Percentiles rank a stretch among this genome's conserved stretches.
Conservation (phyloP, 2,113 vertebrate species). For the Rhinolophus ferrumequinum region DNA sequence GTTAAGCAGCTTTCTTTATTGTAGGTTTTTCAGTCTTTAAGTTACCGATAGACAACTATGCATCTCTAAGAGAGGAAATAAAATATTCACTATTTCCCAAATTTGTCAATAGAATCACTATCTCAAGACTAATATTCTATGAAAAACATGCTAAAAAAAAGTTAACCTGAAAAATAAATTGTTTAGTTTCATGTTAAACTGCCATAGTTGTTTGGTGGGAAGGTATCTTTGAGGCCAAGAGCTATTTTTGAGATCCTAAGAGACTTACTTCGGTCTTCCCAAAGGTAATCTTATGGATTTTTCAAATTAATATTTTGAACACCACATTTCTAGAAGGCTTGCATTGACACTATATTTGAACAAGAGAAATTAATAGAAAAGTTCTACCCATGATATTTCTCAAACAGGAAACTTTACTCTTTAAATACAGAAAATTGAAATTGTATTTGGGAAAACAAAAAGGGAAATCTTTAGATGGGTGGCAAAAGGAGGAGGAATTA, state of each 20-base stretch:
- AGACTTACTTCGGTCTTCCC: background rate
- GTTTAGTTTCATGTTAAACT: background rate
- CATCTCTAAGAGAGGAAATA: background rate
- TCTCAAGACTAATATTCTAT: background rate
- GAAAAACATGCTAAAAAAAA: background rate
- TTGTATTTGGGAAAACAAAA: constrained; percentile 41
- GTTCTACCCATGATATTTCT: background rate
- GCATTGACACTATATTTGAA: background rate
- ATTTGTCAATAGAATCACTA: background rate
- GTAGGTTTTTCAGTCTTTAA: background rate
- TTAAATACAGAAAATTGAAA: constrained; percentile 30
- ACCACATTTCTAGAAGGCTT: background rate
- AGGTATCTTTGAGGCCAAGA: background rate
- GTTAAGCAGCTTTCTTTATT: background rate
- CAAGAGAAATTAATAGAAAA: constrained; percentile 29
- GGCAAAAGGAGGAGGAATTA: constrained; percentile 48
- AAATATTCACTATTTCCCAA: background rate
- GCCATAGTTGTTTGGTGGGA: background rate
- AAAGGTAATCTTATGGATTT: background rate
- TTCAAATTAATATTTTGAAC: background rate
- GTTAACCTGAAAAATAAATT: background rate
- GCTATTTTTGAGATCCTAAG: background rate
- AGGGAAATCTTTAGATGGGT: constrained; percentile 33
- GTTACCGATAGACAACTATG: background rate
- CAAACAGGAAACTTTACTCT: background rate